Conservation (phyloP, 37 sponge, comb jelly and placozoan genomes). For the Theonella swinhoei region DNA sequence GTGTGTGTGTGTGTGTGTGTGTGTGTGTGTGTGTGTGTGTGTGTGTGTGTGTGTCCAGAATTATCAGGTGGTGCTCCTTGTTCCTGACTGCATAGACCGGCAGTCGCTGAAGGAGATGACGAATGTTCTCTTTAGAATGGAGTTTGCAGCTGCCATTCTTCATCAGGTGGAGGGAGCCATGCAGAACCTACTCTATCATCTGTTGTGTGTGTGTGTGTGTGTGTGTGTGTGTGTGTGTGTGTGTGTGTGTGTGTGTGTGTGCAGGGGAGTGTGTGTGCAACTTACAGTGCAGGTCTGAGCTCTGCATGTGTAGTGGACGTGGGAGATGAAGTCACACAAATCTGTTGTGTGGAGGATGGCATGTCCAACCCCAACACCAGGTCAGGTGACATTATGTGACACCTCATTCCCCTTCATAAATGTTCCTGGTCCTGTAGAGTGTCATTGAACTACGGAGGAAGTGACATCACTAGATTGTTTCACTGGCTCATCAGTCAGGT, state of each 20-base stretch:
- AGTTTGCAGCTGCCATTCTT: slow-evolving; percentile 74
- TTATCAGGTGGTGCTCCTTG: slow-evolving; percentile 61
- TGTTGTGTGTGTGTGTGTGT: too few relatives aligned
- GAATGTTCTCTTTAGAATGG: slow-evolving; percentile 71
- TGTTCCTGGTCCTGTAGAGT: slow-evolving; percentile 23
- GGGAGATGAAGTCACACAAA: slow-evolving; percentile 83
- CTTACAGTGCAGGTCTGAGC: slow-evolving; percentile 89
- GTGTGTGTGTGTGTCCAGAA: slow-evolving; percentile 15
- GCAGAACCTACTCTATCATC: too few relatives aligned
- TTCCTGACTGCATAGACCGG: slow-evolving; percentile 73
- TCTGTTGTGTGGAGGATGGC: slow-evolving; percentile 96
- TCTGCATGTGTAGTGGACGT: slow-evolving; percentile 91
- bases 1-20: neutral
- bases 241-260: neutral
- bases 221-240: too few relatives aligned
- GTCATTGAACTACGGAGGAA: slow-evolving; percentile 81
- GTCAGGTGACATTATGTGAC: slow-evolving; percentile 11
- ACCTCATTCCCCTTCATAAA: neutral
- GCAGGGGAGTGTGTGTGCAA: slow-evolving; percentile 91
- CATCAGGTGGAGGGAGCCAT: slow-evolving; percentile 57
- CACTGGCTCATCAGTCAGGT: slow-evolving; percentile 75
- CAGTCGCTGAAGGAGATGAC: slow-evolving; percentile 63
- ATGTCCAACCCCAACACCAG: slow-evolving; percentile 88
- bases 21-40: neutral
- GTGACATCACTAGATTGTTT: slow-evolving; percentile 85